Conservation (phyloP, 2,888 invertebrate species). For the Pseudanteris insignis region DNA sequence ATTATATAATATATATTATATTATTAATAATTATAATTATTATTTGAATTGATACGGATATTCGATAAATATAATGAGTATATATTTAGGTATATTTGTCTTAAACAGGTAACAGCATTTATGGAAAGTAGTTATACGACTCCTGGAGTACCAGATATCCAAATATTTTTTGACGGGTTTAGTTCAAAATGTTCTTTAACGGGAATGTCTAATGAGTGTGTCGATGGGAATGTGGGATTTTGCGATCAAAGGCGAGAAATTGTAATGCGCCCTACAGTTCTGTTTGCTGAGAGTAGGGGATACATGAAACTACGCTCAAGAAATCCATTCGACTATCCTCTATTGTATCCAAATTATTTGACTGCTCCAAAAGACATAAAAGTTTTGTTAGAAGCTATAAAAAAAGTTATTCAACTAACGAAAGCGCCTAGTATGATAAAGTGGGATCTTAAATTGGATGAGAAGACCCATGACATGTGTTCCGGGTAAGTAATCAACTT, state of each 20-base stretch:
- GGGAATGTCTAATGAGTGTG: slow-evolving; percentile 55
- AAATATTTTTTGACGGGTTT: slow-evolving; percentile 66
- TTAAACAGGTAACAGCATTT: slow-evolving; percentile 58
- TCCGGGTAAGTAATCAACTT: slow-evolving; percentile 55
- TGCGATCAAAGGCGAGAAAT: slow-evolving; percentile 61
- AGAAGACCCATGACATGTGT: slow-evolving; percentile 70
- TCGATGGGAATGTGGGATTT: slow-evolving; percentile 48
- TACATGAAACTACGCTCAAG: slow-evolving; percentile 71
- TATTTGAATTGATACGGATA: too few relatives aligned
- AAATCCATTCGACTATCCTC: slow-evolving; percentile 74
- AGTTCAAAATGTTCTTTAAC: slow-evolving; percentile 58
- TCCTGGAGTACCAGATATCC: slow-evolving; percentile 62
- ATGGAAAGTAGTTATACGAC: slow-evolving; percentile 60
- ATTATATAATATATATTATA: too few relatives aligned
- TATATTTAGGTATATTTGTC: background rate
- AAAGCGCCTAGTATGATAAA: slow-evolving; percentile 71
- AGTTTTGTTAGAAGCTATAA: slow-evolving; percentile 71
- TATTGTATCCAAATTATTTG: slow-evolving; percentile 79
- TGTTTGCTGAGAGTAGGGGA: slow-evolving; percentile 67
- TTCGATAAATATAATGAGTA: background rate
- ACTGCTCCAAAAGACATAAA: slow-evolving; percentile 72
- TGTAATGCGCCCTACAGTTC: slow-evolving; percentile 57
- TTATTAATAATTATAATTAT: too few relatives aligned
- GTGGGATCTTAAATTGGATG: slow-evolving; percentile 71
- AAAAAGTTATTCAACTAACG: slow-evolving; percentile 70